These are phyloP conservation scores for Hedychridium roseum DNA, from an alignment of 2,888 invertebrate species.

Conservation along the genomic window DNA sequence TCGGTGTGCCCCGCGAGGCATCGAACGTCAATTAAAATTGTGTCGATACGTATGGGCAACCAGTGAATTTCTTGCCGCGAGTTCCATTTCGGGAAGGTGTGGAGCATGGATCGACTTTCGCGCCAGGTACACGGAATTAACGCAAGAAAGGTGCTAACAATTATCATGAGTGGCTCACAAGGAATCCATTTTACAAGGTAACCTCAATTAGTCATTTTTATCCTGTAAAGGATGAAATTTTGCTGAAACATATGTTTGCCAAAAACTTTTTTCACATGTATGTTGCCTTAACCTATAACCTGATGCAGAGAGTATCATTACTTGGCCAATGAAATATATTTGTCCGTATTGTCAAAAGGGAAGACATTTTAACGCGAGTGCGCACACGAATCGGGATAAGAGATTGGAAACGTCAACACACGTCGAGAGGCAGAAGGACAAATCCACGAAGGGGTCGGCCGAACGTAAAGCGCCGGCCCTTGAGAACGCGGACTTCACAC, in stretches of 20 bases:
- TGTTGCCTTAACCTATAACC: too few species aligned
- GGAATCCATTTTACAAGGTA: too few species aligned
- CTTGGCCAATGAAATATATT: too few species aligned
- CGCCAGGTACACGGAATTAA: too few species aligned
- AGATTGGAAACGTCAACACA: constrained; percentile 59
- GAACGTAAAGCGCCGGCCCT: constrained; percentile 39
- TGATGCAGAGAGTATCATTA: too few species aligned
- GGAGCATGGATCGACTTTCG: constrained; percentile 6
- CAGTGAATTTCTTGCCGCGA: constrained; percentile 3
- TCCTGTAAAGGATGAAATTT: too few species aligned
- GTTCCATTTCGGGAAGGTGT: constrained; percentile 19
- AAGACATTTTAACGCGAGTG: background rate
- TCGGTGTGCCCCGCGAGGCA: constrained; percentile 14
- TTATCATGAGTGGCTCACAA: too few species aligned
- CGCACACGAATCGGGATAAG: constrained; percentile 32
- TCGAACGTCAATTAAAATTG: constrained; percentile 28
- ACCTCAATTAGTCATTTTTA: too few species aligned
- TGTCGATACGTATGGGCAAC: constrained; percentile 9
- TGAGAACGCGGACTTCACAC: constrained; percentile 47
- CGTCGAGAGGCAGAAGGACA: constrained; percentile 50
- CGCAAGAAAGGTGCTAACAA: too few species aligned
- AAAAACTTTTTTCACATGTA: too few species aligned
- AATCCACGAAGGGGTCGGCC: constrained; percentile 38
- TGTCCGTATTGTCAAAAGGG: too few species aligned
- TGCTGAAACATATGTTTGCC: too few species aligned